Percentiles rank a stretch among this genome's conserved stretches.
Conservation (phyloP, 2,797 vertebrate species). For the Cyprinella venusta region DNA sequence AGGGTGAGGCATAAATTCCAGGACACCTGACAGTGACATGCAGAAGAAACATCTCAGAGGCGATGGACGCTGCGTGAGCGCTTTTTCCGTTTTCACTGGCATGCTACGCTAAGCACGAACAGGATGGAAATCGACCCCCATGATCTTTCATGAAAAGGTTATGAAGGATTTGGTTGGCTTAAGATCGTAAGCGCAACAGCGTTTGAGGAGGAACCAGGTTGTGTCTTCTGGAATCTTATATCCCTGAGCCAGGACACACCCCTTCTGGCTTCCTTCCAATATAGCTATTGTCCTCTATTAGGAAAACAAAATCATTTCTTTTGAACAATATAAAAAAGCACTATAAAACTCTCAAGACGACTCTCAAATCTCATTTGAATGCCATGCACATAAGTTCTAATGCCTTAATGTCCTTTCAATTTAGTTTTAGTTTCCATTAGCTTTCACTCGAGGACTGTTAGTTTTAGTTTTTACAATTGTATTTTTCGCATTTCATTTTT, state of each 20-base stretch:
- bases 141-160: background rate
- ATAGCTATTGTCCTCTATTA: background rate
- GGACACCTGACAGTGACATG: constrained; percentile 32
- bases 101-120: constrained; percentile 21
- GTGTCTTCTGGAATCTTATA: constrained; percentile 1
- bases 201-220: constrained; percentile 17
- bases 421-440: too few species aligned
- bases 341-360: background rate
- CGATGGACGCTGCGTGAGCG: background rate
- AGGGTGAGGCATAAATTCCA: constrained; percentile 35
- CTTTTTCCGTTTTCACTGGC: constrained; percentile 36
- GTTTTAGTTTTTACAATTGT: too few species aligned
- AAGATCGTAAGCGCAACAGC: background rate
- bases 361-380: background rate
- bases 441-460: too few species aligned
- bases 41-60: background rate
- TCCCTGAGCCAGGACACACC: background rate
- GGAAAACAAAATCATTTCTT: constrained; percentile 25
- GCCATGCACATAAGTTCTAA: background rate
- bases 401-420: too few species aligned
- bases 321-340: constrained; percentile 8
- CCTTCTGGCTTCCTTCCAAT: constrained; percentile 8
- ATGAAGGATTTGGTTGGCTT: constrained; percentile 12
- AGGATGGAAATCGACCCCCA: constrained; percentile 35
- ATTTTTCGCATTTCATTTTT: too few species aligned